These are phyloP conservation scores for Hoplias malabaricus DNA, from an alignment of 2,113 vertebrate genomes.

Conservation along the genomic window DNA sequence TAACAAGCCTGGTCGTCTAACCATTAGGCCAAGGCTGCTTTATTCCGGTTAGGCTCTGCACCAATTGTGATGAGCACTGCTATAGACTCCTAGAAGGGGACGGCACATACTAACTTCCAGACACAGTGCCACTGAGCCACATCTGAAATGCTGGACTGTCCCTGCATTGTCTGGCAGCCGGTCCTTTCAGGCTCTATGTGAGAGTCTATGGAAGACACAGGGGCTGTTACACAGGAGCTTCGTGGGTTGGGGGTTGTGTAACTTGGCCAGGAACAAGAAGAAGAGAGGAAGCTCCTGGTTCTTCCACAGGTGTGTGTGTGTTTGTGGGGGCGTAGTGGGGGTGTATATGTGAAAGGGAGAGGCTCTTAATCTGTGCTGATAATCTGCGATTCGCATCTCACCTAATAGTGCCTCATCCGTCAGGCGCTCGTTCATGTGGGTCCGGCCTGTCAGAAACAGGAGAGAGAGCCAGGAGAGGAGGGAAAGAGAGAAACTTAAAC, in stretches of 20 bases:
- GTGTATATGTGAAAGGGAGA: slow-evolving; percentile 24
- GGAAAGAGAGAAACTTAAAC: slow-evolving; percentile 55
- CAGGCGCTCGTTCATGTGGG: slow-evolving; percentile 47
- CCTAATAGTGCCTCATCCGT: slow-evolving; percentile 57
- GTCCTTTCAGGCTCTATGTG: not conserved
- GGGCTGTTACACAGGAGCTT: slow-evolving; percentile 27
- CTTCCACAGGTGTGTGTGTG: slow-evolving; percentile 42
- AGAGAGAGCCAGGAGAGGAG: slow-evolving; percentile 27
- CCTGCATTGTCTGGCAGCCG: not conserved
- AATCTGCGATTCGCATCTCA: slow-evolving; percentile 53
- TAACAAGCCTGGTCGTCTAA: too few species aligned
- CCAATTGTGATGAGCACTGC: too few species aligned
- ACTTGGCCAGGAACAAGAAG: not conserved
- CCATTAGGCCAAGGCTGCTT: too few species aligned
- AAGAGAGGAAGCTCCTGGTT: slow-evolving; percentile 13
- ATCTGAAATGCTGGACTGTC: slow-evolving; percentile 37
- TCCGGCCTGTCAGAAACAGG: slow-evolving; percentile 45
- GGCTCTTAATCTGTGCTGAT: slow-evolving; percentile 52
- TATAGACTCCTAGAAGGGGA: not conserved
- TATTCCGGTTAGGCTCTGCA: too few species aligned
- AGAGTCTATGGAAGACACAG: slow-evolving; percentile 2
- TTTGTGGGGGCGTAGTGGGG: not conserved
- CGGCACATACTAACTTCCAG: slow-evolving; percentile 27
- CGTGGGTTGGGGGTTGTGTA: not conserved
- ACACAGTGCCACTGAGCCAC: slow-evolving; percentile 12